Conservation (phyloP, 2,888 invertebrate genomes). For the Desoria tigrina region DNA sequence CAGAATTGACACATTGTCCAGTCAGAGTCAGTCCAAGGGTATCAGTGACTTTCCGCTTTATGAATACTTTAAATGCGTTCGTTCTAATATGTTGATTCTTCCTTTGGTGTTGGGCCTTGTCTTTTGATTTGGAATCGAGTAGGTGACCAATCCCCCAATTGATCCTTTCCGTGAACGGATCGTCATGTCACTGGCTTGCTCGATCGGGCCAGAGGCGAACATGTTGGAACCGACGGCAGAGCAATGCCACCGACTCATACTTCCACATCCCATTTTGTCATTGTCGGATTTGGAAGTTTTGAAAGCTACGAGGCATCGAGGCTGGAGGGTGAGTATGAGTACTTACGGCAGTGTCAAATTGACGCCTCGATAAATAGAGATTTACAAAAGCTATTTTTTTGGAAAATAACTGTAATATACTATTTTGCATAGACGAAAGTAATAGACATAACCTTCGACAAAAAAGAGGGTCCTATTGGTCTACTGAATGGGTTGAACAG, state of each 20-base stretch:
- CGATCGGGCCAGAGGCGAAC: conserved; percentile 94
- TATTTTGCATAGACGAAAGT: conserved; percentile 65
- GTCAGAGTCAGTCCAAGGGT: conserved; percentile 25
- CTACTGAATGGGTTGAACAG: conserved; percentile 76
- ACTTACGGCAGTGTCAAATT: no score
- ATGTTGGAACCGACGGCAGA: conserved; percentile 83
- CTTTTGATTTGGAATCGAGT: conserved; percentile 34
- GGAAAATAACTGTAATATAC: no score
- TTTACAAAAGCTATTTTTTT: no score
- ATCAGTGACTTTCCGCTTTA: conserved; percentile 26
- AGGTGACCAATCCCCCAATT: conserved; percentile 97
- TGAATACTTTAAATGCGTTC: neutral
- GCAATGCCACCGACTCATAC: conserved; percentile 86
- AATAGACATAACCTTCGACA: conserved; percentile 86
- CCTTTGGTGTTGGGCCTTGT: conserved; percentile 20
- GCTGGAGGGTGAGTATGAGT: conserved; percentile 70
- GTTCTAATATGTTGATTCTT: neutral
- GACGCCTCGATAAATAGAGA: no score
- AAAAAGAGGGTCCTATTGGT: conserved; percentile 71
- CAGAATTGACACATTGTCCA: conserved; percentile 18
- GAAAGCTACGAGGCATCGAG: conserved; percentile 77
- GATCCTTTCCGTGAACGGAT: conserved; percentile 99
- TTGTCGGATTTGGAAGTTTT: conserved; percentile 85
- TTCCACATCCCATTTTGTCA: conserved; percentile 91
- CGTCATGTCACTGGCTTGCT: conserved; percentile 97